Evolutionary conservation across 2,797 vertebrate genomes (phyloP).

Genomic region (Gallirallus australis): DNA sequence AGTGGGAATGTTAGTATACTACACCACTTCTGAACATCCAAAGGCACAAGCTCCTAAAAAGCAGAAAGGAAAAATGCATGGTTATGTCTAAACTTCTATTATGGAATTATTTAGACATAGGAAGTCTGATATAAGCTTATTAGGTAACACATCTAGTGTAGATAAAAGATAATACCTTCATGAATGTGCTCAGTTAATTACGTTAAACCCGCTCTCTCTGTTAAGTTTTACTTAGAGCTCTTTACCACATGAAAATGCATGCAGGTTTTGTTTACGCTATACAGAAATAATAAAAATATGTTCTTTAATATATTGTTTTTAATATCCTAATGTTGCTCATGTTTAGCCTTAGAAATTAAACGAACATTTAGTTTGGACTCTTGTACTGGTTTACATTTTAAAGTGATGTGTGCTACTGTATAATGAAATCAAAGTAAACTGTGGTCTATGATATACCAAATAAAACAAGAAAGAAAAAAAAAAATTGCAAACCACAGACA

Average conservation of each 20-base stretch:
- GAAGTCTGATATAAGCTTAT: background rate
- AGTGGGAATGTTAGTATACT: background rate
- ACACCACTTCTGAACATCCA: background rate
- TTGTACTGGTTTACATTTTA: background rate
- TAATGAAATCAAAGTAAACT: background rate
- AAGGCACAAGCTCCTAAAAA: background rate
- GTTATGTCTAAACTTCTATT: background rate
- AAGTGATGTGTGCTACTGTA: background rate
- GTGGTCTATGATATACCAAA: background rate
- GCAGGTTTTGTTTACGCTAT: background rate
- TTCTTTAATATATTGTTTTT: background rate
- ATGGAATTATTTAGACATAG: background rate
- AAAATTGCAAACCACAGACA: background rate
- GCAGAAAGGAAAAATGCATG: background rate
- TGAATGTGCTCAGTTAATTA: background rate
- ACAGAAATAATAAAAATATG: background rate
- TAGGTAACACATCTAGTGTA: background rate
- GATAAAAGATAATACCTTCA: background rate
- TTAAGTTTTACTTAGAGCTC: background rate
- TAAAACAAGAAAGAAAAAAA: background rate
- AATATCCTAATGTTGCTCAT: background rate
- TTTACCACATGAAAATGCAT: background rate
- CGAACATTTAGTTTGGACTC: background rate
- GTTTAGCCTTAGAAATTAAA: slow-evolving; percentile 7
- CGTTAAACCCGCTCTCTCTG: background rate